Base-by-base conservation (phyloP, 1,140 invertebrate genomes). In the Rhynchophorus ferrugineus region DNA sequence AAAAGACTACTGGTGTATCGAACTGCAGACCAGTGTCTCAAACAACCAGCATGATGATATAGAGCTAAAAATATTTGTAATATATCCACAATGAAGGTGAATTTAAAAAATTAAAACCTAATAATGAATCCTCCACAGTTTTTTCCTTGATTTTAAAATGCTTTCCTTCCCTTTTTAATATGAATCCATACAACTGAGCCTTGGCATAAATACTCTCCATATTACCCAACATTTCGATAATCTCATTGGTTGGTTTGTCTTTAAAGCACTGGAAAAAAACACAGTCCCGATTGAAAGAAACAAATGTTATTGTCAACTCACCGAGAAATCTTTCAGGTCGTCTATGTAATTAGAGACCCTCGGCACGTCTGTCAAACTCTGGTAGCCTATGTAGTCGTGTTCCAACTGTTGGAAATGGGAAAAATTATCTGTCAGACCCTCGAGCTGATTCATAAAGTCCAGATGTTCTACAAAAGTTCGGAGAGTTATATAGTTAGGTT, bases 331-430 rank as follows among this genome's bases (percentile, higher is more conserved):
- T 44, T 74, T 69, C 24, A 78, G 66, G 36, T 81, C 75, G 68
- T 89, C 86, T 20, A 74, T 70, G 65, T 87, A 88, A 14, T 82
- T 76, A 6, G 87, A 71, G 2, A 86, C 81, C 63, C 84, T 85
- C n/a, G 93, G 91, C 5, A 97, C 89, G 74, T 97, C 92, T 0
- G 92, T 95, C n/a, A 98, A 78, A 70, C 91, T 95, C 74, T 95
- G 91, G 73, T 96, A 97, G 38, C 91, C 90, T 67, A 91, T 89
- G 66, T 91, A 93, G 66, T 92, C 88, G 70, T 95, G 89, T 67
- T 94, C 81, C 44, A 95, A 70, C 71, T 95, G 90, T 51, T 81
- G 80, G 71, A 97, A 95, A 34, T 90, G 84, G 9, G 76, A 79
- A 59, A 90, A 79, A 63, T 80, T 76, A 36, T 87, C 75, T 58